Evolutionary conservation across 1,140 invertebrate species (phyloP).

Genomic region (Epicauta chinensis): DNA sequence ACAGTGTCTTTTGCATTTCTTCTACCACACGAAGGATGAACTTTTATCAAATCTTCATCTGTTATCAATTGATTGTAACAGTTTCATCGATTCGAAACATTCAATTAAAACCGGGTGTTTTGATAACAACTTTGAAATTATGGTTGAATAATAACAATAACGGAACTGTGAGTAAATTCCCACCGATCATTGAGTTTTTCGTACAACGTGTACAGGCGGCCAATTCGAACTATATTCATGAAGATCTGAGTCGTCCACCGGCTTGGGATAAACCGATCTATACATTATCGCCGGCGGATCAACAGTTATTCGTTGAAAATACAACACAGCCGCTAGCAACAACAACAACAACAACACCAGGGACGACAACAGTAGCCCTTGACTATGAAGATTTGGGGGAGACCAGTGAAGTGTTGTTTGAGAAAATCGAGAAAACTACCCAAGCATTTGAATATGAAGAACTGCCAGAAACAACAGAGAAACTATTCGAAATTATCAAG

Average conservation of each 20-base stretch:
- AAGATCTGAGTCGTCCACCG: conserved; percentile 44
- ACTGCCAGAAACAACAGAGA: conserved; percentile 16
- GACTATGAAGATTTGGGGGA: too few species aligned
- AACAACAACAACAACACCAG: not conserved
- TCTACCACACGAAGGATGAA: too few species aligned
- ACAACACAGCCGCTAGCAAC: conserved; percentile 4
- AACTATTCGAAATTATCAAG: conserved; percentile 24
- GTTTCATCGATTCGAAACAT: not conserved
- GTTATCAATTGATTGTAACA: not conserved
- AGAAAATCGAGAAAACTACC: not conserved
- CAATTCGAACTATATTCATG: conserved; percentile 50
- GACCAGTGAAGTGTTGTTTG: too few species aligned
- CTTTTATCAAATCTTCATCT: too few species aligned
- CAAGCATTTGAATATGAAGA: conserved; percentile 19
- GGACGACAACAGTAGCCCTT: not conserved
- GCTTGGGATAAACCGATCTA: conserved; percentile 37
- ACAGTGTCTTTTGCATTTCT: too few species aligned
- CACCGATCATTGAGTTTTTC: conserved; percentile 54
- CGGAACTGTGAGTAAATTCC: conserved; percentile 47
- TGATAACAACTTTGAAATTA: not conserved
- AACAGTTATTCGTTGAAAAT: conserved; percentile 15
- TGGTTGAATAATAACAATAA: conserved; percentile 2
- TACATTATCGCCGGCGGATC: conserved; percentile 30
- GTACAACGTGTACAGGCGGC: conserved; percentile 55
- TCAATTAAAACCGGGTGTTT: not conserved